Conservation (phyloP, 1,140 invertebrate genomes). For the Nasonia vitripennis region DNA sequence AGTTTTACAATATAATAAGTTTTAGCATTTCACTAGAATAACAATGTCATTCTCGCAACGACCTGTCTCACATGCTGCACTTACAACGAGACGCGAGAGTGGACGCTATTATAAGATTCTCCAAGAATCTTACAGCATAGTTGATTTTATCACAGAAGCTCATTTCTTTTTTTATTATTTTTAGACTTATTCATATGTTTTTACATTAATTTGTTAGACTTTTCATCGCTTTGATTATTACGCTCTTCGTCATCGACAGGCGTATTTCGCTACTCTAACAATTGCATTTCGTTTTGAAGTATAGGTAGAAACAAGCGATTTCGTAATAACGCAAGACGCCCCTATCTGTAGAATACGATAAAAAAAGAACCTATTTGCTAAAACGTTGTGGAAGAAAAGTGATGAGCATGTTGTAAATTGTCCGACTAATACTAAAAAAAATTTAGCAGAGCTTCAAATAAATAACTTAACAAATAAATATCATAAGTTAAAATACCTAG, state of each 20-base stretch:
- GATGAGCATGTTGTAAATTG: slow-evolving; percentile 2
- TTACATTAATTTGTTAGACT: slow-evolving; percentile 60
- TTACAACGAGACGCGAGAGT: slow-evolving; percentile 48
- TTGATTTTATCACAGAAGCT: slow-evolving; percentile 74
- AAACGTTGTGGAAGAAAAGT: background rate
- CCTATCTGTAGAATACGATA: background rate
- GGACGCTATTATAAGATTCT: slow-evolving; percentile 52
- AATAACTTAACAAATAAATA: slow-evolving; percentile 5
- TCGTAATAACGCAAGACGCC: slow-evolving; percentile 6
- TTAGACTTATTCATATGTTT: slow-evolving; percentile 58
- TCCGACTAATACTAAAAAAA: background rate
- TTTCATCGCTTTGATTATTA: slow-evolving; percentile 3
- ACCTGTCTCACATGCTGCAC: slow-evolving; percentile 54
- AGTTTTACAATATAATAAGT: slow-evolving; percentile 59
- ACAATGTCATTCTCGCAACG: slow-evolving; percentile 62
- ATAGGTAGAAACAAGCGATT: background rate
- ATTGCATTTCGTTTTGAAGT: slow-evolving; percentile 25
- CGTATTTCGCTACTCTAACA: slow-evolving; percentile 4
- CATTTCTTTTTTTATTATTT: slow-evolving; percentile 61
- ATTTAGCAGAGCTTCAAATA: slow-evolving; percentile 1
- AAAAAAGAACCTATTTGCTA: background rate
- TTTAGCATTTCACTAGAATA: slow-evolving; percentile 72
- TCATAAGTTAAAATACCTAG: background rate
- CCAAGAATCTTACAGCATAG: slow-evolving; percentile 57
- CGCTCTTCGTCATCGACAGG: slow-evolving; percentile 37